Evolutionary conservation across 2,888 invertebrate genomes (phyloP), one percentile per base, ranked within the genome.

Genomic region (Sisyra nigra): DNA sequence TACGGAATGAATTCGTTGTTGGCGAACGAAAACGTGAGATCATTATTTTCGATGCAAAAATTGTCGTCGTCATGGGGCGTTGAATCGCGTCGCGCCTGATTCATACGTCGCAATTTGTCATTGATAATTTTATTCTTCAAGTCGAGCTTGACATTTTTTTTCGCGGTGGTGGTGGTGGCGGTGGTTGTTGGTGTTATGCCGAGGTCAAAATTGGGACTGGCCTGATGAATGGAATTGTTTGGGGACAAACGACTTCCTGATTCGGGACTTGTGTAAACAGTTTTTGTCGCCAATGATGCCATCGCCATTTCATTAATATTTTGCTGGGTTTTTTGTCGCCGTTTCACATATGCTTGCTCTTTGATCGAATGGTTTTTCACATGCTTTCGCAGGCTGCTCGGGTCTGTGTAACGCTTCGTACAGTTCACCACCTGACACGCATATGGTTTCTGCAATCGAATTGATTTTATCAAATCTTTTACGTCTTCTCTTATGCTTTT

Each of bases 381-480:
- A 63, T 93, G 93, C 57, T 93, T 93, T 30, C 93, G 71, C 1
- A 93, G 70, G 40, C 91, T 91, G 42, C 91, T 91, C 0, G 93
- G 93, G 59, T 93, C 93, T 0, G 93, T 93, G 66, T 93, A 93
- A 31, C 89, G 77, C 60, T 93, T 93, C 5, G 75, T 77, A 57
- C 93, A 93, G 2, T 89, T 91, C 1, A 70, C 65, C 13, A 87
- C 79, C 53, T 88, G 87, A 53, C 93, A 93, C 1, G 86, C 87
- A 62, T 92, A 93, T 0, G 93, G 93, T 65, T 91, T 87, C 85
- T 93, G 67, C 29, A 65, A 64, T 46, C 35, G n/a, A n/a, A n/a
- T n/a, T n/a, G n/a, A n/a, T 46, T 42, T 44, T 47, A 36, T 13
- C 9, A 11, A 30, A 30, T 30, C 8, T 30, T 9, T 8, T 30